These are phyloP conservation scores for Nomia melanderi DNA, from an alignment of 1,140 invertebrate genomes.

Conservation along the genomic window DNA sequence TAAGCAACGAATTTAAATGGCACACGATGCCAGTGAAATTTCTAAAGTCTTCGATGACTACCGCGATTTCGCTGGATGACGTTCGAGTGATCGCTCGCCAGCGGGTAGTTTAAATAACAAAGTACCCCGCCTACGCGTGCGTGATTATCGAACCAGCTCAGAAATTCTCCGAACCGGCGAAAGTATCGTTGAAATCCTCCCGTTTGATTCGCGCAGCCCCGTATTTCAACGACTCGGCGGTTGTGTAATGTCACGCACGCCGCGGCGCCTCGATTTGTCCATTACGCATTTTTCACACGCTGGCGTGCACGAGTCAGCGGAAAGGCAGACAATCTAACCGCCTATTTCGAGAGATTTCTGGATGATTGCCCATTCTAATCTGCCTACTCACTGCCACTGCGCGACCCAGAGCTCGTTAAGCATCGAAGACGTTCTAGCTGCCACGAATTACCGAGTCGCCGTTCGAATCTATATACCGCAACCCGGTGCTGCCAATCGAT, in stretches of 20 bases:
- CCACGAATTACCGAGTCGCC: not conserved
- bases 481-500: not conserved
- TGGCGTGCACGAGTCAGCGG: constrained; percentile 21
- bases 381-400: constrained; percentile 57
- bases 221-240: not conserved
- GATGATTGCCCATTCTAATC: constrained; percentile 57
- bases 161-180: not conserved
- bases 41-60: too few species aligned
- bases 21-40: too few species aligned
- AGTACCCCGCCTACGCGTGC: too few species aligned
- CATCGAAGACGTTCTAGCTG: constrained; percentile 19
- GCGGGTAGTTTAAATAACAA: too few species aligned
- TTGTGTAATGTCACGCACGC: constrained; percentile 20
- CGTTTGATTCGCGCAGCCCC: not conserved
- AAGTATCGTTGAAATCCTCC: not conserved
- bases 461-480: not conserved
- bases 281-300: constrained; percentile 32
- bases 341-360: constrained; percentile 68
- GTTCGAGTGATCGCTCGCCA: too few species aligned
- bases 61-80: too few species aligned
- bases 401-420: constrained; percentile 57
- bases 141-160: not conserved
- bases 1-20: too few species aligned
- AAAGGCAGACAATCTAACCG: constrained; percentile 43
- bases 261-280: constrained; percentile 5